Conservation (phyloP, 35 echinoderm and acorn worm genomes). For the Acanthaster planci region DNA sequence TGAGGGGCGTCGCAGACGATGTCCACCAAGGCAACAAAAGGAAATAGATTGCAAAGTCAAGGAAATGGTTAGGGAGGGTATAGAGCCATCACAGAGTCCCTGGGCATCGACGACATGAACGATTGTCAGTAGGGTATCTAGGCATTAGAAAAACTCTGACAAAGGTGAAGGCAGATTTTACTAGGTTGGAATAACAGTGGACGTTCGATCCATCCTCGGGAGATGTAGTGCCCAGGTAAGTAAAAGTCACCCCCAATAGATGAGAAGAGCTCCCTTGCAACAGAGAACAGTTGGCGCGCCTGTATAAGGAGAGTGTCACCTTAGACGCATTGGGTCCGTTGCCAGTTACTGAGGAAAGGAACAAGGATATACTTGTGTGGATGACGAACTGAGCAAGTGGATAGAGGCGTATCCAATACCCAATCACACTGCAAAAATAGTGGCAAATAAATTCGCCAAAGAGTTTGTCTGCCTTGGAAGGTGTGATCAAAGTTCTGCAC, state of each 20-base stretch:
- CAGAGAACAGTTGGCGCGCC: slow-evolving; percentile 38
- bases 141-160: slow-evolving; percentile 30
- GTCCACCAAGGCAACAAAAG: slow-evolving; percentile 7
- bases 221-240: slow-evolving; percentile 36
- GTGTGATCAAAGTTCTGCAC: too few species aligned
- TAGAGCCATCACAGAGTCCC: slow-evolving; percentile 54
- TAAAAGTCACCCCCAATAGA: slow-evolving; percentile 36
- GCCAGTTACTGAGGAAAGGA: slow-evolving; percentile 32
- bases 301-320: slow-evolving; percentile 43
- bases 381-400: slow-evolving; percentile 64
- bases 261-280: slow-evolving; percentile 52
- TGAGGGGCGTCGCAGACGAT: not conserved
- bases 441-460: slow-evolving; percentile 48
- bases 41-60: slow-evolving; percentile 34
- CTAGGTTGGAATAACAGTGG: slow-evolving; percentile 30
- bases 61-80: slow-evolving; percentile 18
- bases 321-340: slow-evolving; percentile 57
- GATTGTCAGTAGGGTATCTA: slow-evolving; percentile 48
- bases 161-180: slow-evolving; percentile 43
- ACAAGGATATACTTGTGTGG: slow-evolving; percentile 54
- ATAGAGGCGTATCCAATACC: slow-evolving; percentile 43
- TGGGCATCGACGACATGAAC: slow-evolving; percentile 52
- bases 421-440: slow-evolving; percentile 36
- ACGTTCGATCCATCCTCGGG: slow-evolving; percentile 41
- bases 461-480: slow-evolving; percentile 53